Percentiles rank a stretch among this genome's conserved stretches.
Conservation (phyloP, 30 jellyfish, hydroid and myxozoan genomes). For the Aurelia coerulea region DNA sequence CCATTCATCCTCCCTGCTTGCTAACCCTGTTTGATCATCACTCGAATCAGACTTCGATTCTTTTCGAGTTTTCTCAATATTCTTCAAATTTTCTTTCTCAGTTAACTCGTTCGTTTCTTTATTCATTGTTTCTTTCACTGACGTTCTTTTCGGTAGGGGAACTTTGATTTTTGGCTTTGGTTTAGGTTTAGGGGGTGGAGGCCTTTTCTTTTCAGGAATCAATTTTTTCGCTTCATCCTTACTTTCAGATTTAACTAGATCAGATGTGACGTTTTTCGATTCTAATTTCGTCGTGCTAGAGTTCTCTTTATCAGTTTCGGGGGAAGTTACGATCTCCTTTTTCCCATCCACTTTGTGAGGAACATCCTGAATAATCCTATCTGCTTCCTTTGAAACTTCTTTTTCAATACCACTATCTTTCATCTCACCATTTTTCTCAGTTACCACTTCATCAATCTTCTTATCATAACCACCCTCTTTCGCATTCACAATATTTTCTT, state of each 20-base stretch:
- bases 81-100: slow-evolving; percentile 32
- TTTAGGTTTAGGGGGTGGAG: slow-evolving; percentile 64
- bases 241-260: background rate
- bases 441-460: background rate
- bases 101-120: background rate
- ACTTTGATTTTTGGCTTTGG: slow-evolving; percentile 48
- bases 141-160: background rate
- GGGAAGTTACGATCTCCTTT: background rate
- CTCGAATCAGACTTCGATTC: background rate
- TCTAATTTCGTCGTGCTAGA: too few relatives aligned
- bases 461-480: background rate
- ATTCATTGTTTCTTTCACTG: background rate
- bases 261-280: too few relatives aligned
- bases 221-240: too few relatives aligned
- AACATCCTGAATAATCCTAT: background rate
- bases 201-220: slow-evolving; percentile 10
- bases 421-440: background rate
- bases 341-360: too few relatives aligned
- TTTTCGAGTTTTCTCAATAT: slow-evolving; percentile 39
- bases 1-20: too few relatives aligned
- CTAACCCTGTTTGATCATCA: too few relatives aligned
- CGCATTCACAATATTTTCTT: background rate
- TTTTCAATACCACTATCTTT: background rate
- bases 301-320: too few relatives aligned
- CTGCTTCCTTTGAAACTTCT: background rate